Evolutionary conservation across 2,797 vertebrate species (phyloP).

Genomic region (Synaphobranchus kaupii): DNA sequence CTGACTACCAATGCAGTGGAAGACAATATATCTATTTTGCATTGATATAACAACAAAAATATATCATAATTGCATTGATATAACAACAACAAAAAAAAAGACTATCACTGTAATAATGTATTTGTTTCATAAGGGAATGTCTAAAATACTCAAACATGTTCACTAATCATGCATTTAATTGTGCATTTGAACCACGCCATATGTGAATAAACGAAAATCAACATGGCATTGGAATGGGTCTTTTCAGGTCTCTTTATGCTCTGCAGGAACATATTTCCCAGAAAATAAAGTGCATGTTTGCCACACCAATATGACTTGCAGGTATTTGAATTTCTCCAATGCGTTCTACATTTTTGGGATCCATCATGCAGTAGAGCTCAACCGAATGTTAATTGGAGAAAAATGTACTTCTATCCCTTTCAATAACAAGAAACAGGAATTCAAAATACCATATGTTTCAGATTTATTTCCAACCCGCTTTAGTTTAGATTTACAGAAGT

Average conservation of each 20-base stretch:
- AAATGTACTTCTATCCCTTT: neutral
- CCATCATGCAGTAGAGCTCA: neutral
- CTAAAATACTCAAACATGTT: no score
- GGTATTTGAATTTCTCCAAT: neutral
- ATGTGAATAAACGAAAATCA: no score
- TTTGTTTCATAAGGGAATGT: no score
- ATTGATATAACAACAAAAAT: no score
- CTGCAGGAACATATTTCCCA: neutral
- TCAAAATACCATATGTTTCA: neutral
- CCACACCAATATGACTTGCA: neutral
- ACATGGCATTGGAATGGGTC: neutral
- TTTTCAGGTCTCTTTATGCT: neutral
- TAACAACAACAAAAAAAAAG: no score
- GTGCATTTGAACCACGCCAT: no score
- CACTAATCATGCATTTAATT: no score
- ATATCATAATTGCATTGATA: no score
- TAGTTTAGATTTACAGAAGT: neutral
- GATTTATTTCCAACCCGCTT: neutral
- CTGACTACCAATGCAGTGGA: no score
- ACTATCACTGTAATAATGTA: no score
- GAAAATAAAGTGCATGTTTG: neutral
- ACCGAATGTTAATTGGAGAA: neutral
- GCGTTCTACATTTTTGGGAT: neutral
- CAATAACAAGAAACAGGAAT: neutral
- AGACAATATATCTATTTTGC: no score